Base-by-base conservation (phyloP, 2,113 vertebrate genomes). In the Nyctereutes procyonoides region DNA sequence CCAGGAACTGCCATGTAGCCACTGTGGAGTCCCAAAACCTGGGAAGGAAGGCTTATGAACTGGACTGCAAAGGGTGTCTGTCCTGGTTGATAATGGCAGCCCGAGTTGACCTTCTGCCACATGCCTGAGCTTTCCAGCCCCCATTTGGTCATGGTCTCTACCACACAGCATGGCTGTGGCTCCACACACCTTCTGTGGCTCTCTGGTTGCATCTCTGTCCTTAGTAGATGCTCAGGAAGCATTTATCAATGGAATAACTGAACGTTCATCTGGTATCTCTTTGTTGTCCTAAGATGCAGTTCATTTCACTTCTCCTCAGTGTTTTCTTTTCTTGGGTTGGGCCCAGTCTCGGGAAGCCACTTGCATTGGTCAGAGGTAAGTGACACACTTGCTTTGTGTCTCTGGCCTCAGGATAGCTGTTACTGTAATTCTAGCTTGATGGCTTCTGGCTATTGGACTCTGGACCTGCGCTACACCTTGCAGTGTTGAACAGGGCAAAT, bases 141-240 rank as follows among this genome's bases (percentile, higher is more conserved):
- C 83, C 5, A 0, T 0, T 3, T 2, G 0, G n/a, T 28, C 35
- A 6, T 9, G 55, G 51, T 55, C 15, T 32, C 4, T 35, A 20
- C 32, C 5, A 3, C 11, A 26, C 24, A 58, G 35, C 14, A 2
- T 4, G 38, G n/a, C 79, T 81, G 9, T 65, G 32, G 17, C 53
- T 2, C 15, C 8, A 10, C 7, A 58, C 14, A 9, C 10, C 11
- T 83, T 32, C 48, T 26, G 6, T 8, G 12, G 43, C 63, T 84
- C 30, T 43, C 24, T 9, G 43, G 15, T 35, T 2, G 24, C 20
- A 13, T 22, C 28, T 35, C 35, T 2, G 73, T 65, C 12, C 76
- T 32, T 14, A 60, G 20, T 35, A 84, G 86, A 15, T 74, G 56
- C 56, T 93, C 26, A 26, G 9, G 82, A 58, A 93, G 3, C 77